A percentile compares a stretch with the other conserved stretches of the same genome.
Conservation (phyloP, 2,797 vertebrate species). For the Parotocinclus haroldoi region DNA sequence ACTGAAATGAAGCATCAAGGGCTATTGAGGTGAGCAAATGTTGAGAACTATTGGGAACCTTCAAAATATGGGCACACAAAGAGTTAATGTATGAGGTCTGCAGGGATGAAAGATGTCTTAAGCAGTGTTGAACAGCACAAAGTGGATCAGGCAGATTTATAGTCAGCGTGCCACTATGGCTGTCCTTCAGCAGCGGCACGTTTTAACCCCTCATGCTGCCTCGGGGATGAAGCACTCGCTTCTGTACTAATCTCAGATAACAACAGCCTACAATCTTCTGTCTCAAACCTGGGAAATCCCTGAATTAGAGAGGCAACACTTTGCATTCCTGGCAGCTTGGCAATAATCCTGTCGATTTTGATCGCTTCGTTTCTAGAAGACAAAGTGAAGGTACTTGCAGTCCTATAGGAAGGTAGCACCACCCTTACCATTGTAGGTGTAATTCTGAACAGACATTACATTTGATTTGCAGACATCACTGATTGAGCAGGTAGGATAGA, state of each 20-base stretch:
- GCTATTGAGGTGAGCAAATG: too few species aligned
- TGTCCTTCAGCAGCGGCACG: conserved; percentile 41
- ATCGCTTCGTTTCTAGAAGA: conserved; percentile 45
- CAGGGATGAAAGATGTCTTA: neutral
- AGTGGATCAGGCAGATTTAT: conserved; percentile 45
- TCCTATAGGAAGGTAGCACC: neutral
- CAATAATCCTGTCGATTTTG: conserved; percentile 36
- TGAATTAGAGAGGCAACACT: conserved; percentile 39
- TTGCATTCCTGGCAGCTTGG: conserved; percentile 34
- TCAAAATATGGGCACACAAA: neutral
- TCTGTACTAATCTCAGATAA: conserved; percentile 43
- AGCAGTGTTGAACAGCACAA: neutral
- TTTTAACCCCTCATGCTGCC: conserved; percentile 26
- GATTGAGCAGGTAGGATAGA: too few species aligned
- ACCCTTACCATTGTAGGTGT: too few species aligned
- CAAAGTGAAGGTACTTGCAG: conserved; percentile 29
- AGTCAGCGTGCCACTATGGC: conserved; percentile 58
- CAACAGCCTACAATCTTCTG: conserved; percentile 26
- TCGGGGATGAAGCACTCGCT: conserved; percentile 26
- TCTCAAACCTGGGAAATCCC: conserved; percentile 48
- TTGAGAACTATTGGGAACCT: neutral
- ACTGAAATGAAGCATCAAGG: too few species aligned
- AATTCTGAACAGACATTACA: too few species aligned
- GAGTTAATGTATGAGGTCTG: neutral
- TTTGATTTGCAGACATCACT: too few species aligned